Base-by-base conservation (phyloP, 2,113 vertebrate species). In the Lasiurus cinereus region DNA sequence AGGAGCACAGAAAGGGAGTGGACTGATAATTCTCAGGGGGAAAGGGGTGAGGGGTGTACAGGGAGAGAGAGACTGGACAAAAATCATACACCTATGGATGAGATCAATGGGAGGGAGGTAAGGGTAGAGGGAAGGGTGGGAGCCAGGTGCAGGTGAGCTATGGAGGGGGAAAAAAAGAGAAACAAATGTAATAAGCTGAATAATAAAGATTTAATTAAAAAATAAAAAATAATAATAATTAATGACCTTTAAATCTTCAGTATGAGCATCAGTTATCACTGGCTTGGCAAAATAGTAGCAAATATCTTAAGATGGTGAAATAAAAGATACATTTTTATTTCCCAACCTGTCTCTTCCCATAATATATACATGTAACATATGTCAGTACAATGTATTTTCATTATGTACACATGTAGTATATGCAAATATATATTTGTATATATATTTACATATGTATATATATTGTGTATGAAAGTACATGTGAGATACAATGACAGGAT, bases 301-400 rank as follows among this genome's bases (percentile, higher is more conserved):
- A 82, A 82, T 69, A 69, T 27, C 48, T 88, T 13, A 78, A 92
- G 54, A 3, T 39, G 7, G 29, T 91, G 18, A 93, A 91, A 86
- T 69, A 56, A 59, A 95, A 33, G 5, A 39, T 21, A 88, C 1
- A 50, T 43, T 83, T 92, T 13, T 8, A 79, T 90, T 67, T 19
- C 5, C 9, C 11, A 82, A 6, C 19, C 22, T 67, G 27, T 4
- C n/a, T 70, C 48, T 96, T 80, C 1, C 1, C 8, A 39, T 77
- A 79, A 36, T 1, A 64, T 22, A 24, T 33, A 31, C 14, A 52
- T 43, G 4, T 46, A 79, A 56, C 76, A 77, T 59, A 82, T 52
- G 22, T 7, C 31, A 46, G 27, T 43, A 64, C 24, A 82, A 43
- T 31, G 10, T 64, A 64, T 43, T 62, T 39, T 27, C 9, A 43